Percentiles rank a stretch among this genome's conserved stretches.
phyloP scores from a whole-genome alignment of 2,797 vertebrate genomes.

The Aeoliscus strigatus region DNA sequence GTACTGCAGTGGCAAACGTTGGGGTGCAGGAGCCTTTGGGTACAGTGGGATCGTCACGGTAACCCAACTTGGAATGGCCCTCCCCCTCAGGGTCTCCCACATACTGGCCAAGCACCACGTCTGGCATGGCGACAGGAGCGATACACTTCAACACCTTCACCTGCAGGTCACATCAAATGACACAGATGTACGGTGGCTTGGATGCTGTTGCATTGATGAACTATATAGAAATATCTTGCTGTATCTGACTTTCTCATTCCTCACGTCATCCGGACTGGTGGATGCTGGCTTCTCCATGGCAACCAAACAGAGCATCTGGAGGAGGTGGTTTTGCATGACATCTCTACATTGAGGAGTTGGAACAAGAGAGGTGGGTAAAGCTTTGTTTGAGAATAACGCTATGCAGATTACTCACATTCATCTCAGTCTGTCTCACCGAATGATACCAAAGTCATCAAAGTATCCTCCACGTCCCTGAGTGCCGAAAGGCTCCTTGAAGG shows the following conservation, averaged over 20 bases:
- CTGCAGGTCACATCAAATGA: constrained; percentile 51
- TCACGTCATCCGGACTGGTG: constrained; percentile 85
- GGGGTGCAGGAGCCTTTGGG: constrained; percentile 81
- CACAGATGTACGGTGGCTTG: not conserved
- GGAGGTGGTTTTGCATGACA: constrained; percentile 96
- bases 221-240: not conserved
- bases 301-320: constrained; percentile 90
- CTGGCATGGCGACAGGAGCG: constrained; percentile 64
- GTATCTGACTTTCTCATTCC: constrained; percentile 85
- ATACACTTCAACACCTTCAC: constrained; percentile 92
- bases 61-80: constrained; percentile 75
- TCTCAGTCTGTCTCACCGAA: constrained; percentile 74
- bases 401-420: not conserved
- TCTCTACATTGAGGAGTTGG: constrained; percentile 71
- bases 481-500: constrained; percentile 93
- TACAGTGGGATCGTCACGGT: constrained; percentile 85
- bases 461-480: constrained; percentile 90
- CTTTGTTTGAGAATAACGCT: not conserved
- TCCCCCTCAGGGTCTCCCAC: constrained; percentile 79
- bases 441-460: constrained; percentile 93
- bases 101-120: constrained; percentile 90
- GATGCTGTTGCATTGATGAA: not conserved
- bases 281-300: constrained; percentile 94
- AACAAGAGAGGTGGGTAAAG: not conserved
- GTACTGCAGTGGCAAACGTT: constrained; percentile 83